Evolutionary conservation across 2,888 invertebrate species (phyloP).

Genomic region (Philopedon plagiatum): DNA sequence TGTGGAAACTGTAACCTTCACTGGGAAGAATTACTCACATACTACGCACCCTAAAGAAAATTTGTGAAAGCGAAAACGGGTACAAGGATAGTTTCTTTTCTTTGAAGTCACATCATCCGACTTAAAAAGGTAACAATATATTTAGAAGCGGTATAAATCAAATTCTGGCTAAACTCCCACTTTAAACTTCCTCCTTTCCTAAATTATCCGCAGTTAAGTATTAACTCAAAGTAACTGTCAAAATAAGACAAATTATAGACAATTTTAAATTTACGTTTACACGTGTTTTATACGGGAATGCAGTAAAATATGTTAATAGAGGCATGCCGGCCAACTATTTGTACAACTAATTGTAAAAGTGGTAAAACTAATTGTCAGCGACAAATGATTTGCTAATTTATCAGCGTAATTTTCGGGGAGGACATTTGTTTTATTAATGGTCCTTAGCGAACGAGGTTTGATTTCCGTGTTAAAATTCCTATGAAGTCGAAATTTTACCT

Average conservation of each 20-base stretch:
- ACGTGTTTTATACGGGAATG: not conserved
- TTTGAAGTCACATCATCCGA: not conserved
- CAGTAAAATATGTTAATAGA: not conserved
- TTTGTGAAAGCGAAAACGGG: not conserved
- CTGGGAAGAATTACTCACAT: too few relatives aligned
- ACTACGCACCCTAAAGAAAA: too few relatives aligned
- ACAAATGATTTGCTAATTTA: too few relatives aligned
- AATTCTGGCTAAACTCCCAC: not conserved
- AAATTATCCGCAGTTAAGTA: not conserved
- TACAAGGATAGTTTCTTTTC: not conserved
- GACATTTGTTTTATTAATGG: too few relatives aligned
- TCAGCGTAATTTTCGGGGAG: too few relatives aligned
- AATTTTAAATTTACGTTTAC: conserved; percentile 2
- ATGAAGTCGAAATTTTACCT: too few relatives aligned
- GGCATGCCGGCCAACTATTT: not conserved
- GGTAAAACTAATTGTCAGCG: too few relatives aligned
- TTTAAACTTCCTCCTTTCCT: not conserved
- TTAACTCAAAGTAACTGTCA: not conserved
- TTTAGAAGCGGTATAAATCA: not conserved
- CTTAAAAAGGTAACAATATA: not conserved
- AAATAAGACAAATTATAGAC: not conserved
- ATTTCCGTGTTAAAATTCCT: too few relatives aligned
- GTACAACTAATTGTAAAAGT: not conserved
- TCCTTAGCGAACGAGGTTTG: too few relatives aligned
- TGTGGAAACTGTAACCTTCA: too few relatives aligned